Conservation (phyloP, 2,888 invertebrate species). For the Orthosia incerta region DNA sequence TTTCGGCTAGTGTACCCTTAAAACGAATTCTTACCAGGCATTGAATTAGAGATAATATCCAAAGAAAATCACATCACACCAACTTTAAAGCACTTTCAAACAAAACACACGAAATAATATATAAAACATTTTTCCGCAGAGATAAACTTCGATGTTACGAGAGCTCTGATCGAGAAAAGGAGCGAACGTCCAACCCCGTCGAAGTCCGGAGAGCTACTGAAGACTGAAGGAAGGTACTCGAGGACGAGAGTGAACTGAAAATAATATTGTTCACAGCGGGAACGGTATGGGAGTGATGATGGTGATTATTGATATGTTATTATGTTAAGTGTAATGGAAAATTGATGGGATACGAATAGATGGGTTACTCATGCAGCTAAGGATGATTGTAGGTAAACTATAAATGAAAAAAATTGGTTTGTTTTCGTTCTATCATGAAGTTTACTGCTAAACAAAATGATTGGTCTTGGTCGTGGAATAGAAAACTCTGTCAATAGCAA, state of each 20-base stretch:
- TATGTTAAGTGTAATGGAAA: conserved; percentile 12
- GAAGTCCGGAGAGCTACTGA: conserved; percentile 57
- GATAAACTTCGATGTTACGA: conserved; percentile 48
- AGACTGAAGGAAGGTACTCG: not conserved
- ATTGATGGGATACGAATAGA: conserved; percentile 7
- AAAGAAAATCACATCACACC: conserved; percentile 69
- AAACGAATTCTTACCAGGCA: conserved; percentile 71
- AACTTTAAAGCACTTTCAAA: conserved; percentile 32
- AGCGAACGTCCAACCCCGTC: conserved; percentile 43
- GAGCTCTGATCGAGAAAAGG: not conserved
- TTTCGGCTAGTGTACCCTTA: too few species aligned
- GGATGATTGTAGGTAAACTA: not conserved
- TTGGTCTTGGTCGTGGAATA: too few species aligned
- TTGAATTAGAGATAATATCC: conserved; percentile 63
- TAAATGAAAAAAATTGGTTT: too few species aligned
- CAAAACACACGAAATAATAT: conserved; percentile 14
- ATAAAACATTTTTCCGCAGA: conserved; percentile 26
- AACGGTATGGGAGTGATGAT: conserved; percentile 14
- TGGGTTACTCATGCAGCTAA: not conserved
- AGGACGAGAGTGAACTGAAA: conserved; percentile 27
- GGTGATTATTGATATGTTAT: conserved; percentile 43
- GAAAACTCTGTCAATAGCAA: too few species aligned
- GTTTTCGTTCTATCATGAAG: too few species aligned
- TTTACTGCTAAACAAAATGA: too few species aligned
- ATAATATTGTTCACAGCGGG: conserved; percentile 45